Base-by-base conservation (phyloP, 1,140 invertebrate genomes). In the Patella vulgata region DNA sequence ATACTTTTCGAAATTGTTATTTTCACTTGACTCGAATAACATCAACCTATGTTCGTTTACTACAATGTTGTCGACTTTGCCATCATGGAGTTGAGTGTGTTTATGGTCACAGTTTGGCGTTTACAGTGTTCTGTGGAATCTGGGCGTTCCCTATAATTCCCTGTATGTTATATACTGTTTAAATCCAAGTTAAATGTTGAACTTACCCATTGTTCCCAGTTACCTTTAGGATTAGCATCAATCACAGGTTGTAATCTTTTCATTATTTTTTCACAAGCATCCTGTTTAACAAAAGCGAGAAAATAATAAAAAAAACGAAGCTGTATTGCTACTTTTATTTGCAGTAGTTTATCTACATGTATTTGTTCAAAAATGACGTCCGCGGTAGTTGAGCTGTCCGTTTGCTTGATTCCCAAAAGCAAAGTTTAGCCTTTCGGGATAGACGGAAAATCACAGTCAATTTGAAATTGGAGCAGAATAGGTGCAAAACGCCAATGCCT, bases 141-240 rank as follows among this genome's bases (percentile, higher is more conserved):
- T n/a, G n/a, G n/a, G n/a, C n/a, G n/a, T n/a, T n/a, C n/a, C n/a
- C n/a, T n/a, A n/a, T n/a, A n/a, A n/a, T n/a, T n/a, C n/a, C n/a
- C n/a, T n/a, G n/a, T n/a, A n/a, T n/a, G n/a, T n/a, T n/a, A n/a
- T n/a, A n/a, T n/a, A n/a, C n/a, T n/a, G n/a, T n/a, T n/a, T n/a
- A n/a, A n/a, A n/a, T n/a, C n/a, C 2, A 48, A 19, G 17, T 17
- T 3, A 8, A 27, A 3, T 17, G 28, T 9, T 17, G 17, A 21
- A 40, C 84, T 86, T 9, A 96, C 88, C 93, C 93, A 94, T 17
- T 93, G 86, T 80, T 94, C 88, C 95, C 95, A 97, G 59, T 85
- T 89, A 12, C 88, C 90, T 51, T 90, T 85, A 1, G 94, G 94
- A 79, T 93, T 89, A 17, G 87, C 88, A 33, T 90, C 87, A 61